phyloP scores from a whole-genome alignment of 2,113 vertebrate species.

The Ammospiza caudacuta region DNA sequence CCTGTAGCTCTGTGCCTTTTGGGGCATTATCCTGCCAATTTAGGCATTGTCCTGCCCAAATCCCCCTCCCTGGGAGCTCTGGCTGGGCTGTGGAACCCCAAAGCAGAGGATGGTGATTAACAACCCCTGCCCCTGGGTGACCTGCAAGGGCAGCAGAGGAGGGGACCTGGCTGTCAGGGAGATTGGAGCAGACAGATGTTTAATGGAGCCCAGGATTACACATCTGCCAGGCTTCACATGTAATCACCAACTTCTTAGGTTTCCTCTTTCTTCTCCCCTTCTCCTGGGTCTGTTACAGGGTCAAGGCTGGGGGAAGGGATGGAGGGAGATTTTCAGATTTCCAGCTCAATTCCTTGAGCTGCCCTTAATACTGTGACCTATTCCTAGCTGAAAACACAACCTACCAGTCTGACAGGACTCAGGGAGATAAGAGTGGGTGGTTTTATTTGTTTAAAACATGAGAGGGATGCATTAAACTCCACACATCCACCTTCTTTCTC shows the following conservation, averaged over 20 bases:
- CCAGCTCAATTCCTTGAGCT: conserved; percentile 26
- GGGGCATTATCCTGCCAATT: neutral
- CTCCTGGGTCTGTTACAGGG: conserved; percentile 18
- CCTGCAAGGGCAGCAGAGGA: neutral
- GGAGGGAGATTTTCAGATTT: conserved; percentile 27
- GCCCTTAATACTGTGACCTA: conserved; percentile 6
- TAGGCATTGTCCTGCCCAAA: neutral
- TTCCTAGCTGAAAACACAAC: neutral
- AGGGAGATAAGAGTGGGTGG: neutral
- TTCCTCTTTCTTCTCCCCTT: conserved; percentile 12
- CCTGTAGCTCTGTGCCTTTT: neutral
- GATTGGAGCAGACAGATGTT: conserved; percentile 67
- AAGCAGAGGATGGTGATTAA: neutral
- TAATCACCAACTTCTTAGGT: conserved; percentile 43
- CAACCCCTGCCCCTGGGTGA: neutral
- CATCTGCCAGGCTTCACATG: conserved; percentile 22
- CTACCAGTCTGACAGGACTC: neutral
- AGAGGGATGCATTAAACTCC: neutral
- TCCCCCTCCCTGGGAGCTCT: neutral
- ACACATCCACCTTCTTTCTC: neutral
- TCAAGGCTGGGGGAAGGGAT: neutral
- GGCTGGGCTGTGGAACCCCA: neutral
- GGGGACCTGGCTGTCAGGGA: conserved; percentile 26
- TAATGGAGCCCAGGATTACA: conserved; percentile 59
- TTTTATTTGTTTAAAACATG: neutral